Conservation (phyloP, 2,888 invertebrate genomes). For the Abrostola triplasia region DNA sequence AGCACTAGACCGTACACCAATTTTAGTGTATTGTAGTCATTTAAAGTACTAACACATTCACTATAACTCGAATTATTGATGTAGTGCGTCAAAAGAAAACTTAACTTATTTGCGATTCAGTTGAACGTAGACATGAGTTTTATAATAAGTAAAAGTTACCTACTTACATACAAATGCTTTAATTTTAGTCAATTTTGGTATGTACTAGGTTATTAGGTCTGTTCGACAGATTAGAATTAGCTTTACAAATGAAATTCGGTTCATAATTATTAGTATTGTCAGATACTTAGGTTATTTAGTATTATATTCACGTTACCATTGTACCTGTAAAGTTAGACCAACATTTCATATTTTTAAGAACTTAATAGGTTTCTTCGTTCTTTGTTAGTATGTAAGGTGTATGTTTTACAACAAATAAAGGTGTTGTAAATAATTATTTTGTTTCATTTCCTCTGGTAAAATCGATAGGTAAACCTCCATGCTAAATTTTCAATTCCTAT, state of each 20-base stretch:
- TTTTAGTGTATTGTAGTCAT: too few relatives aligned
- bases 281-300: neutral
- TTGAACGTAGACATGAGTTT: too few relatives aligned
- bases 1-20: too few relatives aligned
- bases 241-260: neutral
- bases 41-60: too few relatives aligned
- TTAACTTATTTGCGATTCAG: too few relatives aligned
- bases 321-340: constrained; percentile 19
- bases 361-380: neutral
- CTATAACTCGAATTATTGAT: too few relatives aligned
- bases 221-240: neutral
- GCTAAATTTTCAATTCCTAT: too few relatives aligned
- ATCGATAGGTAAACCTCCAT: too few relatives aligned
- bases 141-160: too few relatives aligned
- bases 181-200: neutral
- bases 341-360: neutral
- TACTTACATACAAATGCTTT: too few relatives aligned
- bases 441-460: constrained; percentile 30
- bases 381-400: neutral
- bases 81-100: too few relatives aligned
- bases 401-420: constrained; percentile 26
- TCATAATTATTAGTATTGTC: neutral
- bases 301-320: constrained; percentile 18
- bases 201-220: neutral
- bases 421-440: constrained; percentile 10